Evolutionary conservation across 2,113 vertebrate genomes (phyloP).

Genomic region (Clarias batrachus): DNA sequence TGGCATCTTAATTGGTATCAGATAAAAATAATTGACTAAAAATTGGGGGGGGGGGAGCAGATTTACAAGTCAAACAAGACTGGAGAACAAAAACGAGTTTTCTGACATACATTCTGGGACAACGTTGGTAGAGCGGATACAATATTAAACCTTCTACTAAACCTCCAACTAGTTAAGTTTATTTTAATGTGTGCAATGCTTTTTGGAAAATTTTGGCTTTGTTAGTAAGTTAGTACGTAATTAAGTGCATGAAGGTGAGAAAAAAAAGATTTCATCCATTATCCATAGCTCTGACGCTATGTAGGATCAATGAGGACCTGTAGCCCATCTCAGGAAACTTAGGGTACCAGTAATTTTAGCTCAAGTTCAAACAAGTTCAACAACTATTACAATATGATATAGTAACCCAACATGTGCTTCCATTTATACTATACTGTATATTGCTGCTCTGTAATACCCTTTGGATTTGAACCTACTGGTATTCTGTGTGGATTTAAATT

Average conservation of each 20-base stretch:
- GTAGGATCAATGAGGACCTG: no score
- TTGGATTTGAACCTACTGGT: neutral
- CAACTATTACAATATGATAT: no score
- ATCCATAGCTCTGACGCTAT: no score
- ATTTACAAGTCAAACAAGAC: neutral
- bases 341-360: no score
- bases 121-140: no score
- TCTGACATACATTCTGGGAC: neutral
- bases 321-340: no score
- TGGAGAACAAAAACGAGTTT: neutral
- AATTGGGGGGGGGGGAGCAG: neutral
- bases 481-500: neutral
- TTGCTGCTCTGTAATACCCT: neutral
- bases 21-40: neutral
- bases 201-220: neutral
- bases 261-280: no score
- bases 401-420: no score
- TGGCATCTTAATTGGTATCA: neutral
- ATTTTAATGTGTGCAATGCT: neutral
- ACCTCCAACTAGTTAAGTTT: no score
- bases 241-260: neutral
- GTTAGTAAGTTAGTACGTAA: neutral
- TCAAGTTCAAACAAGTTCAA: no score
- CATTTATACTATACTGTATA: neutral
- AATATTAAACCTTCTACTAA: no score